Evolutionary conservation across 2,113 vertebrate genomes (phyloP).

Genomic region (Poeciliopsis prolifica): DNA sequence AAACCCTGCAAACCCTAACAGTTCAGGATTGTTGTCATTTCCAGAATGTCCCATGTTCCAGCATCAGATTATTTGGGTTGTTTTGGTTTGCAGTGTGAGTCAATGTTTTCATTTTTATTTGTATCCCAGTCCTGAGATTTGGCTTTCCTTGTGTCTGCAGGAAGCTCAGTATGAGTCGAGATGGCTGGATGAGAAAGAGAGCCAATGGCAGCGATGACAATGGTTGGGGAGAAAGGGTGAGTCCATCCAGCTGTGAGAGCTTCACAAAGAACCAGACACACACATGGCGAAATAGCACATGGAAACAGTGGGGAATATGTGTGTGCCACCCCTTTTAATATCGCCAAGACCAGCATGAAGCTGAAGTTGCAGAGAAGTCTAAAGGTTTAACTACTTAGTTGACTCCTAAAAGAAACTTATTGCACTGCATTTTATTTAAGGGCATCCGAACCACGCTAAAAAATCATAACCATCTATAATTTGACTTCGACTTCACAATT

Average conservation of each 20-base stretch:
- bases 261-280: not conserved
- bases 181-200: conserved; percentile 91
- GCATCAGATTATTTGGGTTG: not conserved
- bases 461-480: too few species aligned
- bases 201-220: conserved; percentile 84
- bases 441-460: too few species aligned
- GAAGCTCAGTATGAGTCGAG: conserved; percentile 95
- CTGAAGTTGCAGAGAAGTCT: not conserved
- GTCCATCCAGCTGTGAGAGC: conserved; percentile 48
- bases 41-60: too few species aligned
- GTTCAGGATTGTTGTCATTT: not conserved
- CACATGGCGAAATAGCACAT: not conserved
- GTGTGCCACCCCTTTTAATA: too few species aligned
- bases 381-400: not conserved
- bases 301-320: too few species aligned
- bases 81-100: not conserved
- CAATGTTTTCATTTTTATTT: not conserved
- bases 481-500: too few species aligned
- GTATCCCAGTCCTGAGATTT: not conserved
- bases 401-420: too few species aligned
- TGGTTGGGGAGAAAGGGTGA: conserved; percentile 91
- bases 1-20: not conserved
- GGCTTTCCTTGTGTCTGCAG: conserved; percentile 47
- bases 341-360: too few species aligned
- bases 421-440: too few species aligned